Conservation (phyloP, 2,888 invertebrate species). For the Tipula confusa region DNA sequence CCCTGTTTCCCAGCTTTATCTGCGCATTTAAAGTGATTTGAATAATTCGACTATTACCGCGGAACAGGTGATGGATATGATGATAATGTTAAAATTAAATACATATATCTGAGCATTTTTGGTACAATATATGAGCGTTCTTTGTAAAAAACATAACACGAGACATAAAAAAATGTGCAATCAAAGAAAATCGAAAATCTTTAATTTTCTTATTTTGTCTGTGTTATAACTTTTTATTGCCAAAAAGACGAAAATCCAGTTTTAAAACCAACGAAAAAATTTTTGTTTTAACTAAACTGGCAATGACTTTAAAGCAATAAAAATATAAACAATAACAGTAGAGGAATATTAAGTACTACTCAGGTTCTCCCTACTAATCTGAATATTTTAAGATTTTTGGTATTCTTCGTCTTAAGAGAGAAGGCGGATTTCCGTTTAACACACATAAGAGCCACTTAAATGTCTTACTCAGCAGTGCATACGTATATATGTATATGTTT, state of each 20-base stretch:
- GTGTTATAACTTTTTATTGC: not conserved
- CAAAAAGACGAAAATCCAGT: not conserved
- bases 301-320: not conserved
- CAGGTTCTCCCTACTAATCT: not conserved
- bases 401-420: not conserved
- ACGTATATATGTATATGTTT: not conserved
- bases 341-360: not conserved
- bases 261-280: not conserved
- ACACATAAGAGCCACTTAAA: not conserved
- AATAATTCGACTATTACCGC: not conserved
- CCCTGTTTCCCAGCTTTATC: not conserved
- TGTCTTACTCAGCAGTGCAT: not conserved
- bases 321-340: not conserved
- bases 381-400: not conserved
- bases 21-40: not conserved
- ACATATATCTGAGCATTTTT: not conserved
- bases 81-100: not conserved
- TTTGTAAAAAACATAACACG: not conserved
- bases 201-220: not conserved
- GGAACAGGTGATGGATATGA: not conserved
- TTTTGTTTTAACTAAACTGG: not conserved
- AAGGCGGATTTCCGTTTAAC: conserved; percentile 15
- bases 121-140: not conserved
- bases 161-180: not conserved
- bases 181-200: conserved; percentile 12